Evolutionary conservation across 2,113 vertebrate species (phyloP).

Genomic region (Silurus glanis): DNA sequence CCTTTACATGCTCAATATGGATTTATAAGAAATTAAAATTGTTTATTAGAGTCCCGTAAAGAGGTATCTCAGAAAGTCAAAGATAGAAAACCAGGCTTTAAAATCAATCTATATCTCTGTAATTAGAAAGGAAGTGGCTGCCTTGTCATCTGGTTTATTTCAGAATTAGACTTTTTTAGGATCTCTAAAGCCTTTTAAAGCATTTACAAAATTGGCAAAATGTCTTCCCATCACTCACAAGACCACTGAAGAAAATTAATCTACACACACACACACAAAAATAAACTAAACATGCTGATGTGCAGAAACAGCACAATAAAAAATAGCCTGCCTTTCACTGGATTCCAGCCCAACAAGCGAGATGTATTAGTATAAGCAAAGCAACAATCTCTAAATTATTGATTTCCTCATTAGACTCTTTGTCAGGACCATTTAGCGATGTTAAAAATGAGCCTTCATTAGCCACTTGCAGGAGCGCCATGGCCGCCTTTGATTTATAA

Average conservation of each 20-base stretch:
- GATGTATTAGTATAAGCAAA: conserved; percentile 85
- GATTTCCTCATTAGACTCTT: conserved; percentile 87
- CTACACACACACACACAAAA: conserved; percentile 52
- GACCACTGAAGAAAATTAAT: conserved; percentile 60
- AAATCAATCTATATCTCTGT: conserved; percentile 29
- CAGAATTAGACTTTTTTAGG: conserved; percentile 37
- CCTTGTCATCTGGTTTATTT: conserved; percentile 13
- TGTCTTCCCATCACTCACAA: conserved; percentile 39
- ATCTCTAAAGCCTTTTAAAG: conserved; percentile 22
- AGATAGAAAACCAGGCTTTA: conserved; percentile 1
- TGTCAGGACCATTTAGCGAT: conserved; percentile 93
- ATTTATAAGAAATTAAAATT: background rate
- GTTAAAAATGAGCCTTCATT: conserved; percentile 92
- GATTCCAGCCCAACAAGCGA: conserved; percentile 63
- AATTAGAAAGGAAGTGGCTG: conserved; percentile 34
- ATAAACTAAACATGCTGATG: conserved; percentile 67
- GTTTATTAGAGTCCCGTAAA: background rate
- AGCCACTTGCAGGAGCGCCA: conserved; percentile 84
- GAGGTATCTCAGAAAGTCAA: background rate
- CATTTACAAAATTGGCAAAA: conserved; percentile 25
- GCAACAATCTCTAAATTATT: conserved; percentile 91
- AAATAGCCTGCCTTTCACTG: conserved; percentile 62
- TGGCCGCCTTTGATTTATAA: conserved; percentile 87
- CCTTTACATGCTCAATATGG: background rate
- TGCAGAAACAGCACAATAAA: conserved; percentile 65